Percentiles rank a stretch among this genome's conserved stretches.
These are phyloP conservation scores for Epinephelus lanceolatus DNA, from an alignment of 2,113 vertebrate species.

Conservation along the genomic window DNA sequence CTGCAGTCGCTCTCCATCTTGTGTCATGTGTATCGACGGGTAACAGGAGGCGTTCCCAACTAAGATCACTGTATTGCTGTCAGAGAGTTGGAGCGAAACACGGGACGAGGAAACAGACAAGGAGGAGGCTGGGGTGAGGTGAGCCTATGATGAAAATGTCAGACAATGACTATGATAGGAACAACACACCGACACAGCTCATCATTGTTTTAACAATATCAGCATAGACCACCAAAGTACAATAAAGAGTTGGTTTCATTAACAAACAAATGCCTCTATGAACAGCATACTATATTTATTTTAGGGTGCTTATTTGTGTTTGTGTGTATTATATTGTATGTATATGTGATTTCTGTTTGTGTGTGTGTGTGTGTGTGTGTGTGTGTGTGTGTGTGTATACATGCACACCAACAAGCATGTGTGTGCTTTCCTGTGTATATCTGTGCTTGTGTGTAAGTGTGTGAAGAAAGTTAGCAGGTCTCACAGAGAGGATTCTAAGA, in stretches of 20 bases:
- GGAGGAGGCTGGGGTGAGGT: conserved; percentile 7
- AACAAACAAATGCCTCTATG: conserved; percentile 42
- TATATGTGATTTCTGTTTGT: conserved; percentile 30
- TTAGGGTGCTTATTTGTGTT: conserved; percentile 42
- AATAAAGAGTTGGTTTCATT: conserved; percentile 61
- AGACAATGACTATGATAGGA: conserved; percentile 50
- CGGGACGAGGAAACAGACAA: conserved; percentile 15
- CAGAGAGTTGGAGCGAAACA: conserved; percentile 58
- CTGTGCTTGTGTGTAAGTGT: conserved; percentile 43
- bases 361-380: conserved; percentile 15
- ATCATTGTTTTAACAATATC: conserved; percentile 57
- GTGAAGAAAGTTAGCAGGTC: conserved; percentile 25
- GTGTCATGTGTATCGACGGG: conserved; percentile 23
- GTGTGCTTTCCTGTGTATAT: conserved; percentile 48
- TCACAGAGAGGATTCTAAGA: conserved; percentile 48
- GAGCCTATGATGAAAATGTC: conserved; percentile 35
- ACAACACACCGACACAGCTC: conserved; percentile 63
- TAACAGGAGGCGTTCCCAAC: conserved; percentile 15
- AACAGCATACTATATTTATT: conserved; percentile 50
- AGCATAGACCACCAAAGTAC: conserved; percentile 62
- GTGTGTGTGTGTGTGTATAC: conserved; percentile 21
- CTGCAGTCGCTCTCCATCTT: conserved; percentile 35
- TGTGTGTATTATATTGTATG: conserved; percentile 35
- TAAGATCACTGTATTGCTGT: conserved; percentile 71
- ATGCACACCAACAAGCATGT: conserved; percentile 40